Evolutionary conservation across 2,113 vertebrate genomes (phyloP), one percentile per base, ranked within the genome.

Genomic region (Oncorhynchus nerka): DNA sequence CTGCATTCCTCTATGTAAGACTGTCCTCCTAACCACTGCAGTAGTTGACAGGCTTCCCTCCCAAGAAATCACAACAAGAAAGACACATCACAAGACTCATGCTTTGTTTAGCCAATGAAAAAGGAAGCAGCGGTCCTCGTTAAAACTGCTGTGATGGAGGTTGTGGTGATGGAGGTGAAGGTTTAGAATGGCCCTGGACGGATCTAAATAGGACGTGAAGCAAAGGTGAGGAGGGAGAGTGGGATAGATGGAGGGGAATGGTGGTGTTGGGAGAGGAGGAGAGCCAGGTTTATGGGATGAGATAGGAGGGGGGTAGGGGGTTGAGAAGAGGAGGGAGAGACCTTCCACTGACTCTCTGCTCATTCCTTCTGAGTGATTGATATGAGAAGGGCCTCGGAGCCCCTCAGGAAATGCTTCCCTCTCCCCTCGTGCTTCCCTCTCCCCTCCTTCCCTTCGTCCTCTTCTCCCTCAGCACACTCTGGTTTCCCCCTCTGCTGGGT

Each of bases 291-390:
- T 55, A 28, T 34, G 26, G 5, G 22, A 15, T 45, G 45, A 28
- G 70, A 34, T 24, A 28, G 15, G 34, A 12, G 9, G 13, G 48
- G 5, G 16, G 6, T 34, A 7, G 32, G 45, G n/a, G 49, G 49
- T 8, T 5, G 22, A 16, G 34, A n/a, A 9, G 19, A 39, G 19
- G 9, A 5, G 34, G 12, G 15, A 7, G 30, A 30, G 68, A 49
- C 20, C 34, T 16, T 30, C 15, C 65, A 20, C 57, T 13, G 66
- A 81, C 45, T 79, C 81, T 48, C 59, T 66, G 51, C 78, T 75
- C 69, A 79, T 82, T 81, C 88, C 89, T 64, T 67, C 77, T 32
- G 85, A 86, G 87, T 92, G 89, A 92, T 92, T 88, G 90, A 92
- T 92, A 83, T 75, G 13, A 84, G 70, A 22, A 67, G 81, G 86